phyloP scores from a whole-genome alignment of 2,797 vertebrate species.

The Dendrocincla fuliginosa region DNA sequence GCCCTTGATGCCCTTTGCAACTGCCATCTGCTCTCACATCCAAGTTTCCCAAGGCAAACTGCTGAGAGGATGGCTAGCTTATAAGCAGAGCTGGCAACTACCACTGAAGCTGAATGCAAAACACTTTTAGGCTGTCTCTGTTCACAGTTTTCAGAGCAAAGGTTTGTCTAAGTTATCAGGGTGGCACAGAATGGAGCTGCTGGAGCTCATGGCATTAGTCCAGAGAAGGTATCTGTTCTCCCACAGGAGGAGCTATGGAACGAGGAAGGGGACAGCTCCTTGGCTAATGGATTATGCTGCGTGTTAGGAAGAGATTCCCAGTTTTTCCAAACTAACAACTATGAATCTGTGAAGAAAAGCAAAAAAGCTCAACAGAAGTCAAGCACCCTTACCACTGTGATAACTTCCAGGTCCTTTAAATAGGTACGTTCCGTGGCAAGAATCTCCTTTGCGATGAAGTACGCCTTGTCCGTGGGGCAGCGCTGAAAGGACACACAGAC shows the following conservation, averaged over 20 bases:
- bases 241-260: not conserved
- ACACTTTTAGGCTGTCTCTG: not conserved
- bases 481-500: constrained; percentile 75
- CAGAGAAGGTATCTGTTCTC: not conserved
- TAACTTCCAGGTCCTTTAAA: constrained; percentile 96
- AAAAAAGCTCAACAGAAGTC: not conserved
- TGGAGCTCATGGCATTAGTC: accelerated
- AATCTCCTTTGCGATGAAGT: constrained; percentile 98
- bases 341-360: not conserved
- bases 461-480: constrained; percentile 87
- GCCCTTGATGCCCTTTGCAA: not conserved
- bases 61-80: not conserved
- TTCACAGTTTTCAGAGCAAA: not conserved
- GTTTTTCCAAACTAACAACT: not conserved
- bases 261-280: not conserved
- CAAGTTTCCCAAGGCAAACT: not conserved
- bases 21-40: not conserved
- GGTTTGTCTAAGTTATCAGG: not conserved
- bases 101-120: not conserved
- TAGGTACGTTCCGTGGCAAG: constrained; percentile 95
- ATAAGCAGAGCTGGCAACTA: not conserved
- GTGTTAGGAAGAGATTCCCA: not conserved
- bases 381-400: constrained; percentile 87
- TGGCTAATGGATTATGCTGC: not conserved
- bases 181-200: not conserved